phyloP scores from a whole-genome alignment of 2,113 vertebrate genomes.

The Penelope pileata region DNA sequence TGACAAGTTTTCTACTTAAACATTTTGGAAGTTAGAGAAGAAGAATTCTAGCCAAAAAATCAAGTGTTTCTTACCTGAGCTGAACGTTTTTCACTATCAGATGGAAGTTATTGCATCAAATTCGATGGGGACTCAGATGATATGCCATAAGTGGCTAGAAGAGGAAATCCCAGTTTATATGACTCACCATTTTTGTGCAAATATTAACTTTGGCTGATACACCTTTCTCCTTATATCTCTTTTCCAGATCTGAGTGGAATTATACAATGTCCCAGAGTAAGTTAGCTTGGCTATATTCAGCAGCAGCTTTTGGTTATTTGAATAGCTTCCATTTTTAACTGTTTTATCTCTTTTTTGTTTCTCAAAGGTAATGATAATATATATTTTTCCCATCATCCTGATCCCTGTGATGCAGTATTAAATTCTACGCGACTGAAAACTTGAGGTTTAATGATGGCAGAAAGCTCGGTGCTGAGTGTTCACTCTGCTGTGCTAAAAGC shows the following conservation, averaged over 20 bases:
- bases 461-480: neutral
- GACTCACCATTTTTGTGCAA: slow-evolving; percentile 84
- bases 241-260: slow-evolving; percentile 78
- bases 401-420: neutral
- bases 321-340: slow-evolving; percentile 41
- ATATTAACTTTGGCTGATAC: slow-evolving; percentile 86
- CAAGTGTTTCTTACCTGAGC: neutral
- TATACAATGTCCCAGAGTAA: slow-evolving; percentile 55
- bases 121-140: slow-evolving; percentile 61
- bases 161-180: slow-evolving; percentile 80
- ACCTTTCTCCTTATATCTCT: slow-evolving; percentile 74
- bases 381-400: neutral
- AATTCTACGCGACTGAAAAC: neutral
- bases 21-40: neutral
- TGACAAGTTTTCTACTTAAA: neutral
- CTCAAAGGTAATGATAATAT: neutral
- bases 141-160: slow-evolving; percentile 46
- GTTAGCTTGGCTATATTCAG: neutral
- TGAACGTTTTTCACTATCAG: slow-evolving; percentile 24
- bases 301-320: slow-evolving; percentile 22
- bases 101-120: slow-evolving; percentile 51
- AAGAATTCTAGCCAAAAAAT: neutral
- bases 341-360: slow-evolving; percentile 43
- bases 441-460: neutral
- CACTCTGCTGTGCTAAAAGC: neutral